Evolutionary conservation across 2,888 invertebrate genomes (phyloP), one percentile per base, ranked within the genome.

Genomic region (Syrphus vitripennis): DNA sequence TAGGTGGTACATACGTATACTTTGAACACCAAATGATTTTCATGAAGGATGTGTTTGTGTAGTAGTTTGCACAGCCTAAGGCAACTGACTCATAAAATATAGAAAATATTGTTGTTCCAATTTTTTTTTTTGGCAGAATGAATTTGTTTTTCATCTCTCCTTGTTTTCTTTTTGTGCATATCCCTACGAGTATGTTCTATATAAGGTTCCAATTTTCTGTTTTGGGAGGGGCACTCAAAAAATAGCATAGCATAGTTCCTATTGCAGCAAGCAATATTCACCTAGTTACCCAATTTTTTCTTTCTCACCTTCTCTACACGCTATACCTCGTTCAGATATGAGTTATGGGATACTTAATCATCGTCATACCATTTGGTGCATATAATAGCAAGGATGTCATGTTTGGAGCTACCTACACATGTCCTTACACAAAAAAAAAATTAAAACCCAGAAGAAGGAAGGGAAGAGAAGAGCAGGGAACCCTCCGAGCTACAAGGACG

Each of bases 331-430:
- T 26, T 53, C 19, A 65, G 40, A 5, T 65, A 48, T 86, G 84
- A 81, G 71, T 69, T 86, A 81, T 86, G 71, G 40, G 67, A 71
- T 84, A 45, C 82, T 86, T 86, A 86, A 86, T 82, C 86, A 86
- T 81, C 82, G 86, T 82, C 86, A 86, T 77, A 42, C 71, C 81
- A 81, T 86, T 81, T 81, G 76, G 77, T 77, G 74, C 78, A 78
- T 45, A 74, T 74, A 70, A 72, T 69, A 55, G 78, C 61, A 67
- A 31, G 61, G 21, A 63, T 67, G 78, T 74, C 83, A 78, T 83
- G 78, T 83, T 83, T 37, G 16, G 53, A 48, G 45, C 72, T 63
- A 75, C 57, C 78, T 78, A 82, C 86, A 77, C 74, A n/a, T 40
- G 71, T 53, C 53, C 21, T 57, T 19, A 42, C 65, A 42, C 24